Evolutionary conservation across 2,797 vertebrate species (phyloP).

Genomic region (Gouania willdenowi): DNA sequence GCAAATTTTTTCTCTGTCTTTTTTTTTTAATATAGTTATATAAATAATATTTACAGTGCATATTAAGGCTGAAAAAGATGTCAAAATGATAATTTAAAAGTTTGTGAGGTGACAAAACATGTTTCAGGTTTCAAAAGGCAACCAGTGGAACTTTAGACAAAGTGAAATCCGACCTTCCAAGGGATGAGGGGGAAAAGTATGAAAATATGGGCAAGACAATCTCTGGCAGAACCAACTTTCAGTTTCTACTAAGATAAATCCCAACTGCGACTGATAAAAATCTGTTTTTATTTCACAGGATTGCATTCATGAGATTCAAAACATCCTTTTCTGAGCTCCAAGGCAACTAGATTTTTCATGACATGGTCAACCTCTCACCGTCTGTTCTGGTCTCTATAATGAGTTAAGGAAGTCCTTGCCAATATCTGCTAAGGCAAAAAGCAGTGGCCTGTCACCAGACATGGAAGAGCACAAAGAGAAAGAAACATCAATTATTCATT

Average conservation of each 20-base stretch:
- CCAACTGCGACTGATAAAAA: slow-evolving; percentile 7
- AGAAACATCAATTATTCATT: slow-evolving; percentile 53
- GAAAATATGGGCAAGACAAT: too few species aligned
- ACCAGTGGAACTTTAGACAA: slow-evolving; percentile 2
- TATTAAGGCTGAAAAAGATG: too few species aligned
- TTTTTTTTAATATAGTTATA: too few species aligned
- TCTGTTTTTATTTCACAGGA: too few species aligned
- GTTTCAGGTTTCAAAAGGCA: slow-evolving; percentile 28
- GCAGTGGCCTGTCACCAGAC: slow-evolving; percentile 25
- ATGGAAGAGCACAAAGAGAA: slow-evolving; percentile 23
- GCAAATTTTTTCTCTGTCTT: too few species aligned
- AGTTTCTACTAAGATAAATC: slow-evolving; percentile 10
- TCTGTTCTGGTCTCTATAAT: slow-evolving; percentile 2
- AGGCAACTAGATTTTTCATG: slow-evolving; percentile 19
- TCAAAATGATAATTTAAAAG: slow-evolving; percentile 65
- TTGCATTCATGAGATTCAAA: too few species aligned
- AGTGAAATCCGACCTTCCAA: slow-evolving; percentile 1
- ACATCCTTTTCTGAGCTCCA: not conserved
- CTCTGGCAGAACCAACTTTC: not conserved
- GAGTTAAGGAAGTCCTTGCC: slow-evolving; percentile 15
- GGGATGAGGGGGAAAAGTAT: slow-evolving; percentile 1
- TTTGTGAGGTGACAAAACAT: slow-evolving; percentile 49
- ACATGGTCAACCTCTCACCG: slow-evolving; percentile 3
- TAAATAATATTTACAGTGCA: too few species aligned
- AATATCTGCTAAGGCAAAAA: slow-evolving; percentile 7